These are phyloP conservation scores for Nephila pilipes DNA, from an alignment of 1,140 invertebrate species.

Conservation along the genomic window DNA sequence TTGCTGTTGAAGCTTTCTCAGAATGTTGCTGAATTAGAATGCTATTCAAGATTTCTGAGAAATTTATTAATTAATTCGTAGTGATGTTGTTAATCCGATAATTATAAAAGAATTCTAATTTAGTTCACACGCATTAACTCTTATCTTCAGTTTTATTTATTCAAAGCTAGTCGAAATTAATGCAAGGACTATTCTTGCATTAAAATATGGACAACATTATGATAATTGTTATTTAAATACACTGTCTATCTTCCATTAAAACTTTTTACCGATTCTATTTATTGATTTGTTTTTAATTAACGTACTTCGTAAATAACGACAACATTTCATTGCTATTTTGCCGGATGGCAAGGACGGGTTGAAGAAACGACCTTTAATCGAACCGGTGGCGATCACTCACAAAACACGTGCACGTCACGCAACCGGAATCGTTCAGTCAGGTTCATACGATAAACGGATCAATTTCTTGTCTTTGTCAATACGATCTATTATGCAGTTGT, in stretches of 20 bases:
- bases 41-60: too few relatives aligned
- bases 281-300: neutral
- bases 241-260: neutral
- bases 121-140: too few relatives aligned
- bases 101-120: too few relatives aligned
- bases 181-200: too few relatives aligned
- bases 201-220: too few relatives aligned
- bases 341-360: neutral
- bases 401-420: neutral
- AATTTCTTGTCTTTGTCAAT: neutral
- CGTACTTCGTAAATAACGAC: neutral
- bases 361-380: neutral
- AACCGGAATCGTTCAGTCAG: neutral
- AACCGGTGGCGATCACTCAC: neutral
- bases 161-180: too few relatives aligned
- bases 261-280: neutral
- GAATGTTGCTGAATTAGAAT: too few relatives aligned
- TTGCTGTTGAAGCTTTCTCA: too few relatives aligned
- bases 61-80: too few relatives aligned
- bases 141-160: too few relatives aligned
- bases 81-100: too few relatives aligned
- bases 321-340: neutral
- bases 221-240: too few relatives aligned
- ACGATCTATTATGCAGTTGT: neutral
- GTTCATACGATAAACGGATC: neutral